Percentiles rank a stretch among this genome's conserved stretches.
These are phyloP conservation scores for Teinopalpus imperialis DNA, from an alignment of 2,888 invertebrate genomes.

Conservation along the genomic window DNA sequence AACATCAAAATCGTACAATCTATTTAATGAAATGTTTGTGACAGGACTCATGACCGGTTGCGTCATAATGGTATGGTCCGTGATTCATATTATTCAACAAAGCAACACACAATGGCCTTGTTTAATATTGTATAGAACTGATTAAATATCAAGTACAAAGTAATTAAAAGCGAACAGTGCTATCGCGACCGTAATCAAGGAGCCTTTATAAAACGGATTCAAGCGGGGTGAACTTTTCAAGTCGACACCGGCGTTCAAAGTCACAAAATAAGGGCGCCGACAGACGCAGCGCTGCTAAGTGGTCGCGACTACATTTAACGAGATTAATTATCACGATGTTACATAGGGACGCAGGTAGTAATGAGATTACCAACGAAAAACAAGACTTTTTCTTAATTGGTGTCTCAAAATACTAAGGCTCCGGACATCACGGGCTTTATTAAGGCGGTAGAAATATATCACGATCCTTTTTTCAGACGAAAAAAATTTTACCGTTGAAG, in stretches of 20 bases:
- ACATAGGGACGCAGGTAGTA: conserved; percentile 27
- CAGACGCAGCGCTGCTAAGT: conserved; percentile 35
- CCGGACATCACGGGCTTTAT: too few species aligned
- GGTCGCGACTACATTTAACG: conserved; percentile 39
- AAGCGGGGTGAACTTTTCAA: conserved; percentile 13
- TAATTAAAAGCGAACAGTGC: conserved; percentile 22
- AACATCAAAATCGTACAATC: too few species aligned
- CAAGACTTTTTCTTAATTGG: too few species aligned
- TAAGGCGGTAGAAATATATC: too few species aligned
- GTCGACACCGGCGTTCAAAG: conserved; percentile 10
- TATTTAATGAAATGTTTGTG: too few species aligned
- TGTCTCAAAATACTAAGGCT: too few species aligned
- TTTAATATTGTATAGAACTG: neutral
- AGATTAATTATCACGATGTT: conserved; percentile 46
- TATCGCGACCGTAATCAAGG: conserved; percentile 17
- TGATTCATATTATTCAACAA: too few species aligned
- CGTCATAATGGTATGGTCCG: too few species aligned
- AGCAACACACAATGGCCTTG: conserved; percentile 7
- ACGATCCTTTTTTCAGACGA: too few species aligned
- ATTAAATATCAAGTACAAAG: conserved; percentile 7
- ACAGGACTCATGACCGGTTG: too few species aligned
- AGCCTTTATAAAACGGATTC: conserved; percentile 14
- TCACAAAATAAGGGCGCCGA: conserved; percentile 28
- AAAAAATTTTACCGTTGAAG: too few species aligned
- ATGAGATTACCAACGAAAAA: too few species aligned